These are phyloP conservation scores for Peromyscus nudipes DNA, from an alignment of 2,797 vertebrate species.

Conservation along the genomic window DNA sequence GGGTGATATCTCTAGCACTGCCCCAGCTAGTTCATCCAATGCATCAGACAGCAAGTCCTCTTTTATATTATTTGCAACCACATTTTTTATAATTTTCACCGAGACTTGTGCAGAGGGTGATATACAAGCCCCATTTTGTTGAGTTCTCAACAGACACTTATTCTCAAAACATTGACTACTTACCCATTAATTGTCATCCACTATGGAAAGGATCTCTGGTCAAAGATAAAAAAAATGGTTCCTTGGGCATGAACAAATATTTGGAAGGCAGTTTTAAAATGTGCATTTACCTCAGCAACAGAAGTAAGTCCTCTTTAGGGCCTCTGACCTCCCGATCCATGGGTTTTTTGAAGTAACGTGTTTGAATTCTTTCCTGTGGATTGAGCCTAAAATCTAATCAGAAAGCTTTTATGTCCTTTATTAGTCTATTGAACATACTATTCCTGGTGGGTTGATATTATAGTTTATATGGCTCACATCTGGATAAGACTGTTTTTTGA, in stretches of 20 bases:
- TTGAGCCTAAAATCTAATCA: background rate
- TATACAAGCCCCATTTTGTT: background rate
- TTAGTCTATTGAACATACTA: background rate
- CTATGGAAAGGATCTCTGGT: background rate
- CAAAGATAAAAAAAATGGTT: background rate
- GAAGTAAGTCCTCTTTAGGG: background rate
- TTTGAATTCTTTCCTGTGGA: background rate
- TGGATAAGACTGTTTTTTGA: no score
- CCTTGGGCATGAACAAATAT: background rate
- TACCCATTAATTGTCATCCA: background rate
- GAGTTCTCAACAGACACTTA: background rate
- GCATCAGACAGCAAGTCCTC: background rate
- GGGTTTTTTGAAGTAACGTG: no score
- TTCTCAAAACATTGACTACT: background rate
- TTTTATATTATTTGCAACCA: background rate
- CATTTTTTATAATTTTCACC: background rate
- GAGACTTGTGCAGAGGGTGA: background rate
- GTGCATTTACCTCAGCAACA: background rate
- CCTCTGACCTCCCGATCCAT: background rate
- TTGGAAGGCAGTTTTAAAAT: background rate
- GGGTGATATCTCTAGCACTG: background rate
- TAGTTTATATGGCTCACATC: background rate
- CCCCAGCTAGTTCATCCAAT: background rate
- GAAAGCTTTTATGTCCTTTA: background rate
- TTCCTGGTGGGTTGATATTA: background rate